Base-by-base conservation (phyloP, 2,888 invertebrate species). In the Psylliodes chrysocephalus region DNA sequence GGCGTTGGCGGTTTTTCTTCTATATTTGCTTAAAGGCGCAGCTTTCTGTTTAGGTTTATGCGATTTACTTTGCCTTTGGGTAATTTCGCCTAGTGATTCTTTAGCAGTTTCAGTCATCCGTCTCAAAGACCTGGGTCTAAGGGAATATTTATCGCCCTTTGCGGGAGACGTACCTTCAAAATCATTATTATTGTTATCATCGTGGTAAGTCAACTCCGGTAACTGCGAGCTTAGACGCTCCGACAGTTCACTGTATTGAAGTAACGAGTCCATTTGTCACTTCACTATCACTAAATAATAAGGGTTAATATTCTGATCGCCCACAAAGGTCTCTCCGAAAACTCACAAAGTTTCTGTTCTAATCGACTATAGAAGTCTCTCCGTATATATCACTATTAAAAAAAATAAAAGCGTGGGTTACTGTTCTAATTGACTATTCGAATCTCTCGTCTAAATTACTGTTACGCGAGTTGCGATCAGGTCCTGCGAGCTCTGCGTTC, bases 1-100 rank as follows among this genome's bases (percentile, higher is more conserved):
- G 0, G 89, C 88, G 78, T 90, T 90, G 2, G 90, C 90, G 17
- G 89, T 89, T 81, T 87, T 87, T 69, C 90, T 82, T 18, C 90
- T 81, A 81, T 90, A 90, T 79, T 90, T 90, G 78, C 89, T 89
- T 59, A 90, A 78, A 6, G 89, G 89, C 5, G 84, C 81, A 17
- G 83, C 77, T 74, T 82, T 82, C 51, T 81, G 81, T 69, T 82
- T 82, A 5, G 77, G 73, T 65, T 66, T 68, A n/a, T 53, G 47
- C 3, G 51, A 40, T 18, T 63, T 63, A 15, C 56, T 63, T 28
- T 68, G 65, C 44, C 60, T 60, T 15, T 70, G 55, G 7, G 53
- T 49, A n/a, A 49, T 28, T 59, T 59, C 49, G 10, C 38, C 38
- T 7, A 59, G 6, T 18, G 60, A 62, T 15, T 74, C 68, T 38